Evolutionary conservation across 2,888 invertebrate genomes (phyloP).

Genomic region (Monopis laevigella): DNA sequence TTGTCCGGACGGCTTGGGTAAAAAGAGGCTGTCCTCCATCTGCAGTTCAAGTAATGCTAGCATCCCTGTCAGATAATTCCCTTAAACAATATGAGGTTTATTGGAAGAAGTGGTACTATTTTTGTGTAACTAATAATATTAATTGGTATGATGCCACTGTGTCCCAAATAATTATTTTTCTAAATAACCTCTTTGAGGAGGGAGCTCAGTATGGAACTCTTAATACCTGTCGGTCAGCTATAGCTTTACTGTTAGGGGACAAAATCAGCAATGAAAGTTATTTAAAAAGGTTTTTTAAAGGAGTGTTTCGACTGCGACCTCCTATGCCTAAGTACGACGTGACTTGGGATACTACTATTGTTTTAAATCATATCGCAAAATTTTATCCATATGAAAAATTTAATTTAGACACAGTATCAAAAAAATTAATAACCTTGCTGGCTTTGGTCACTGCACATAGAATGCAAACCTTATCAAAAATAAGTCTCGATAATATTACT

Average conservation of each 20-base stretch:
- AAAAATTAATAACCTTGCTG: constrained; percentile 21
- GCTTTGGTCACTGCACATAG: constrained; percentile 19
- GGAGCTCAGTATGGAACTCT: constrained; percentile 15
- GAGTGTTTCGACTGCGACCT: constrained; percentile 17
- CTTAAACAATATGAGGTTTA: constrained; percentile 14
- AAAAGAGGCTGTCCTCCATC: neutral
- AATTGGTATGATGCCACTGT: neutral
- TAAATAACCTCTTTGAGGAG: constrained; percentile 14
- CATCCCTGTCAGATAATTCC: constrained; percentile 7
- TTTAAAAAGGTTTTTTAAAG: constrained; percentile 16
- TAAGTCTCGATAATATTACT: constrained; percentile 18
- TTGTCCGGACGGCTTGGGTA: constrained; percentile 7
- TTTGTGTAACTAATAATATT: constrained; percentile 4
- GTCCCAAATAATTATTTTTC: constrained; percentile 10
- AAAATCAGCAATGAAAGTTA: constrained; percentile 7
- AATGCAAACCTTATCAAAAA: constrained; percentile 20
- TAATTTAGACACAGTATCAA: constrained; percentile 18
- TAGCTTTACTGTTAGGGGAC: constrained; percentile 15
- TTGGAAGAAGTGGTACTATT: constrained; percentile 7
- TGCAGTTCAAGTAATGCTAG: constrained; percentile 5
- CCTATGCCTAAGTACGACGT: constrained; percentile 21
- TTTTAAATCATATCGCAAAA: constrained; percentile 16
- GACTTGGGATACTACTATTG: constrained; percentile 25
- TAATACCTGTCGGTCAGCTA: constrained; percentile 16
- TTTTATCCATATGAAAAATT: constrained; percentile 4